These are phyloP conservation scores for Megaptera novaeangliae DNA, from an alignment of 2,113 vertebrate genomes.

Conservation along the genomic window DNA sequence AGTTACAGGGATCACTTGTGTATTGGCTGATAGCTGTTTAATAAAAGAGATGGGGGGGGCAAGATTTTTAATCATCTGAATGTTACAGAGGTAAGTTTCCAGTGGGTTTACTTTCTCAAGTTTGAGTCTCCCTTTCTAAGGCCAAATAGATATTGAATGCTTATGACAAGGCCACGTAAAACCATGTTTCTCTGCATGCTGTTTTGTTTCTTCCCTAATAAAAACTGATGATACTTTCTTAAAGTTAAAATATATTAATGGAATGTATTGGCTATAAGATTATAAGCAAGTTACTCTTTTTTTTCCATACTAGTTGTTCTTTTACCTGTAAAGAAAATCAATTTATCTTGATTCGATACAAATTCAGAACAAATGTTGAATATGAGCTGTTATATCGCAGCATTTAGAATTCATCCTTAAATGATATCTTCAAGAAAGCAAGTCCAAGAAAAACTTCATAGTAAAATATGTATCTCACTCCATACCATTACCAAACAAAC, in stretches of 20 bases:
- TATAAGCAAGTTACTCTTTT: neutral
- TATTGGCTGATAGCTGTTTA: slow-evolving; percentile 69
- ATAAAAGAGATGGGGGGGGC: neutral
- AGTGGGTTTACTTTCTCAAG: slow-evolving; percentile 35
- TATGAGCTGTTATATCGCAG: slow-evolving; percentile 30
- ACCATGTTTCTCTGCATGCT: neutral
- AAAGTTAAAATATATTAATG: slow-evolving; percentile 45
- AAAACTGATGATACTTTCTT: slow-evolving; percentile 24
- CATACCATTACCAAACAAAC: slow-evolving; percentile 43
- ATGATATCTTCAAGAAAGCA: slow-evolving; percentile 51
- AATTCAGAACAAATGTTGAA: slow-evolving; percentile 13
- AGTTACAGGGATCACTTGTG: slow-evolving; percentile 69
- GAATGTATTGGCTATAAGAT: neutral
- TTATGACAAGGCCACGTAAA: neutral
- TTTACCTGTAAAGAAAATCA: slow-evolving; percentile 27
- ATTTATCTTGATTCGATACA: slow-evolving; percentile 36
- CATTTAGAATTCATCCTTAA: slow-evolving; percentile 57
- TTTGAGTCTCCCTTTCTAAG: neutral
- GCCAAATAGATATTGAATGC: neutral
- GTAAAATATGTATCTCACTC: slow-evolving; percentile 9
- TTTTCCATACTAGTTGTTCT: neutral
- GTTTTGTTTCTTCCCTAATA: neutral
- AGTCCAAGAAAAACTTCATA: slow-evolving; percentile 11
- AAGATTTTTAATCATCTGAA: slow-evolving; percentile 51
- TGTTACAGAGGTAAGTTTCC: slow-evolving; percentile 20